Evolutionary conservation across 2,113 vertebrate species (phyloP).

Genomic region (Gadus chalcogrammus): DNA sequence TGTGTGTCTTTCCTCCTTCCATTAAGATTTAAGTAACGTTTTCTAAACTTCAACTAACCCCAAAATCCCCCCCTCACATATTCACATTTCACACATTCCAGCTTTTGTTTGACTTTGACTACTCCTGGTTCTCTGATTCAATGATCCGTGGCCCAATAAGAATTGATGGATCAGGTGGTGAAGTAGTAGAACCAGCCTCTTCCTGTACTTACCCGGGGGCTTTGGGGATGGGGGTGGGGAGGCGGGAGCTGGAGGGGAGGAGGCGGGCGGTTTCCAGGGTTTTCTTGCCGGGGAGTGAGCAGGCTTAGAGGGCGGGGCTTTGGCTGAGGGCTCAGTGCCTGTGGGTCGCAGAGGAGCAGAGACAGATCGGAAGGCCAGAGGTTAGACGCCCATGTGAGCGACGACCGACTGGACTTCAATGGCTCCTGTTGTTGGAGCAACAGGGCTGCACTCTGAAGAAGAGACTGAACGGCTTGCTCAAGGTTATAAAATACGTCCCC

Average conservation of each 20-base stretch:
- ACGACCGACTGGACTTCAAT: too few relatives aligned
- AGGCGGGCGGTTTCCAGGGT: conserved; percentile 36
- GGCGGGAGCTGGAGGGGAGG: conserved; percentile 11
- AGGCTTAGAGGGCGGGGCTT: conserved; percentile 51
- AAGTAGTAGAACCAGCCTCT: neutral
- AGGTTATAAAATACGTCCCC: too few relatives aligned
- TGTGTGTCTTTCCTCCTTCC: too few relatives aligned
- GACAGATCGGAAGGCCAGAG: too few relatives aligned
- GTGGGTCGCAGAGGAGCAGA: conserved; percentile 25
- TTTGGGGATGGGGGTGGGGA: conserved; percentile 39
- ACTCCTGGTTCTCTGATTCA: neutral
- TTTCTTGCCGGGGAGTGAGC: conserved; percentile 51
- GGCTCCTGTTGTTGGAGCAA: too few relatives aligned
- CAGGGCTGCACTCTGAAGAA: too few relatives aligned
- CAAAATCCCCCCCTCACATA: too few relatives aligned
- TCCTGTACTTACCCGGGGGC: conserved; percentile 47
- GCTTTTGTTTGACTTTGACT: neutral
- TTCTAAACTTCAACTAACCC: too few relatives aligned
- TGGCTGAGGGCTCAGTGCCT: conserved; percentile 26
- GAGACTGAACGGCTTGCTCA: too few relatives aligned
- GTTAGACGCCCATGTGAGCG: too few relatives aligned
- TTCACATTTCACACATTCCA: neutral
- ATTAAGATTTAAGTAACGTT: too few relatives aligned
- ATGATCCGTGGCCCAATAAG: too few relatives aligned
- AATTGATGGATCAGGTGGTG: neutral